Conservation (phyloP, 2,113 vertebrate species). For the Cryptotis parvus region DNA sequence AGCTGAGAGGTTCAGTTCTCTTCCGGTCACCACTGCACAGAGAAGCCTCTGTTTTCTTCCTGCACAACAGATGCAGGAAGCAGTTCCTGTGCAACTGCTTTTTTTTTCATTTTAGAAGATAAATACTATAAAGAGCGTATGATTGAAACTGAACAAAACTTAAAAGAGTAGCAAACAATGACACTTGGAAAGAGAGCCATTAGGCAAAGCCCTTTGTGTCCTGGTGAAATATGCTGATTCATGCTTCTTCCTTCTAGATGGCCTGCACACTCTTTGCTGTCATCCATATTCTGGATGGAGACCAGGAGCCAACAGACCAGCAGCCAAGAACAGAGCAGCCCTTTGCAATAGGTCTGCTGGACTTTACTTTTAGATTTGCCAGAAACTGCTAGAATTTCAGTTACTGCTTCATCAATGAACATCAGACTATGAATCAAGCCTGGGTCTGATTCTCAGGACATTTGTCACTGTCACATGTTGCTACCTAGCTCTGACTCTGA, state of each 20-base stretch:
- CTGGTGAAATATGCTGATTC: not conserved
- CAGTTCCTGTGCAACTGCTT: too few relatives aligned
- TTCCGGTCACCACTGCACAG: not conserved
- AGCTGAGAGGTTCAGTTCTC: not conserved
- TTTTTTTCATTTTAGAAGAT: not conserved
- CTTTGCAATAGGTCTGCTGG: not conserved
- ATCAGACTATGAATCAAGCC: not conserved
- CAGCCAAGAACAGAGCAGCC: too few relatives aligned
- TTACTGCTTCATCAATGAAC: not conserved
- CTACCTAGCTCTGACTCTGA: not conserved
- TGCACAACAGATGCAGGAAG: too few relatives aligned
- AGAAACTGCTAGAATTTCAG: not conserved
- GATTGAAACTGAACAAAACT: not conserved
- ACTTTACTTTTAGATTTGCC: not conserved
- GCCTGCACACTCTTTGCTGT: not conserved
- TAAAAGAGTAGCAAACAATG: not conserved
- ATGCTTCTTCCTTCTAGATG: not conserved
- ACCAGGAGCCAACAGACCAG: not conserved
- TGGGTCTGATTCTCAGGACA: not conserved
- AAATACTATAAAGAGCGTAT: not conserved
- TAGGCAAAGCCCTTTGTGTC: not conserved
- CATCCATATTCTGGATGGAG: not conserved
- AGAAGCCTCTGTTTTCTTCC: not conserved
- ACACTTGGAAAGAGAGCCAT: not conserved
- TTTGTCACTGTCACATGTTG: not conserved